Conservation (phyloP, 2,888 invertebrate genomes). For the Salpingus planirostris region DNA sequence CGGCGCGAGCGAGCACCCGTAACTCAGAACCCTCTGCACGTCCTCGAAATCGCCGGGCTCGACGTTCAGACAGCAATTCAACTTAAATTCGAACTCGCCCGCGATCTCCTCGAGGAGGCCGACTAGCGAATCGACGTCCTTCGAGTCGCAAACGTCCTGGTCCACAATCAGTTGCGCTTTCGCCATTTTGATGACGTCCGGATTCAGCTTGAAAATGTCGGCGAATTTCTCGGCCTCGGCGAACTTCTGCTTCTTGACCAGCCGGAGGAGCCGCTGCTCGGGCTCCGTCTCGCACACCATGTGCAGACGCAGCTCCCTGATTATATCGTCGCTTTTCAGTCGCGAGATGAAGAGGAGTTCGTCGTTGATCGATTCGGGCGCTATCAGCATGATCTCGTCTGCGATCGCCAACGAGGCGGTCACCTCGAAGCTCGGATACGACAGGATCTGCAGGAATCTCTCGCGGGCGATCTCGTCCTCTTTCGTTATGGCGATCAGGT, state of each 20-base stretch:
- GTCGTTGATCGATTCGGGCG: constrained; percentile 23
- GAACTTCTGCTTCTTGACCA: constrained; percentile 41
- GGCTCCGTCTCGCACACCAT: constrained; percentile 41
- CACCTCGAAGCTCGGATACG: no score
- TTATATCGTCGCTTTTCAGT: no score
- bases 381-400: no score
- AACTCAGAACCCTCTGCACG: constrained; percentile 23
- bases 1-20: constrained; percentile 17
- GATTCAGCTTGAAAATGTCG: constrained; percentile 35
- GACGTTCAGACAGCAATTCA: constrained; percentile 36
- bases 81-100: constrained; percentile 38
- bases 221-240: constrained; percentile 45
- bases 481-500: no score
- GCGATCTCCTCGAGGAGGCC: constrained; percentile 38
- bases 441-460: no score
- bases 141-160: constrained; percentile 22
- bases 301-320: constrained; percentile 27
- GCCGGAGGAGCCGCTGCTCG: constrained; percentile 39
- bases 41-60: constrained; percentile 12
- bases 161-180: constrained; percentile 38
- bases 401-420: no score
- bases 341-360: constrained; percentile 29
- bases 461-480: no score
- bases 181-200: constrained; percentile 35
- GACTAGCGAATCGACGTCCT: constrained; percentile 37